phyloP scores from a whole-genome alignment of 35 echinoderm and acorn worm species.

The Strongylocentrotus purpuratus region DNA sequence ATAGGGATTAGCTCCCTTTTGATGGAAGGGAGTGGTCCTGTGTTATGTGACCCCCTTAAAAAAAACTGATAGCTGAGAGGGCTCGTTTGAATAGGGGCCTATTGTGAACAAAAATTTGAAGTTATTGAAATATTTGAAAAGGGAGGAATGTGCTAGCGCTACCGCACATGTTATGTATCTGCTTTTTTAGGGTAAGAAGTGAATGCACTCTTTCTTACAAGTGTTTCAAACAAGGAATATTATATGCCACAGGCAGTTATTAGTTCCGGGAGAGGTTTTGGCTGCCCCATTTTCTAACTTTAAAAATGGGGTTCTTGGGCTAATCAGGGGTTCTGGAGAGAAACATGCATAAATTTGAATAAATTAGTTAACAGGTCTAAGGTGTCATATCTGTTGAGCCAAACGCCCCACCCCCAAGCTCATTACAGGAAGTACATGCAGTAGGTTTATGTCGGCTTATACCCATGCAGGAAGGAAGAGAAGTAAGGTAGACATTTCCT shows the following conservation, averaged over 20 bases:
- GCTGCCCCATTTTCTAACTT: too few species aligned
- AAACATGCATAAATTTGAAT: too few species aligned
- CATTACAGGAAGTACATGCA: too few species aligned
- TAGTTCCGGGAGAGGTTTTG: too few species aligned
- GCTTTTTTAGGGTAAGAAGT: neutral
- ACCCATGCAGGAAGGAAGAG: neutral
- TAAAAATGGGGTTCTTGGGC: too few species aligned
- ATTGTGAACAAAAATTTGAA: neutral
- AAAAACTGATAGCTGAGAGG: neutral
- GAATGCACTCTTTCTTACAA: neutral
- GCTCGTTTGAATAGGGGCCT: neutral
- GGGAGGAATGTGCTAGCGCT: neutral
- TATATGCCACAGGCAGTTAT: too few species aligned
- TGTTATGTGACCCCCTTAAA: neutral
- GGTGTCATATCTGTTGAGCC: too few species aligned
- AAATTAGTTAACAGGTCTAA: too few species aligned
- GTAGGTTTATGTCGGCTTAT: too few species aligned
- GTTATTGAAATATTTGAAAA: slow-evolving; percentile 14
- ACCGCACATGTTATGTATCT: neutral
- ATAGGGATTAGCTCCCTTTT: neutral
- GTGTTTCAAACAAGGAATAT: neutral
- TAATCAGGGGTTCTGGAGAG: too few species aligned
- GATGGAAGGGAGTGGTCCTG: neutral
- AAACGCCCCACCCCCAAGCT: too few species aligned
- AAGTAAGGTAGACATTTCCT: neutral